phyloP scores from a whole-genome alignment of 2,888 invertebrate genomes.

The Nomada lathburiana region DNA sequence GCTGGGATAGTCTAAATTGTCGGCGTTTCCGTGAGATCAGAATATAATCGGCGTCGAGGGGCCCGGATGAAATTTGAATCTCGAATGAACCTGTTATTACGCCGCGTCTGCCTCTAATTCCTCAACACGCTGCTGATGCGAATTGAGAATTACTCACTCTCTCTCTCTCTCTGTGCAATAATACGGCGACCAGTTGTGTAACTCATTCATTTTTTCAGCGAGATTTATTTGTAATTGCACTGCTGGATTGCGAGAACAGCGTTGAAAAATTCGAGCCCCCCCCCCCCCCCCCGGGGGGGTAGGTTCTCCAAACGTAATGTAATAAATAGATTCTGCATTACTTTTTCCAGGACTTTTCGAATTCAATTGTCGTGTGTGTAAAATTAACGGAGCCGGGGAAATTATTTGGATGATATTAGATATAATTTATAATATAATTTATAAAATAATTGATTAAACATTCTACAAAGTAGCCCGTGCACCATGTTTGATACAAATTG shows the following conservation, averaged over 20 bases:
- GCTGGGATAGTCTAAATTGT: slow-evolving; percentile 44
- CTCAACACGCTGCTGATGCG: slow-evolving; percentile 1
- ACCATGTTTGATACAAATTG: no score
- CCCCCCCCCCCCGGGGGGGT: no score
- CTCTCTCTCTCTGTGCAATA: background rate
- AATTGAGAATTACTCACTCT: background rate
- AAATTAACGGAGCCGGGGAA: no score
- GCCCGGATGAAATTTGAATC: slow-evolving; percentile 42
- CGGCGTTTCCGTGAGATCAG: slow-evolving; percentile 46
- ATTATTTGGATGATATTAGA: no score
- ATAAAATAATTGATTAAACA: no score
- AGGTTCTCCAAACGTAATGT: no score
- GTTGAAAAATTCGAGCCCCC: no score
- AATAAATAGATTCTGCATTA: no score
- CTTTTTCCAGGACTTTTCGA: no score
- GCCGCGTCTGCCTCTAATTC: slow-evolving; percentile 18
- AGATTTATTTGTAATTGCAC: slow-evolving; percentile 8
- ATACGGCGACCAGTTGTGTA: background rate
- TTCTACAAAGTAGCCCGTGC: no score
- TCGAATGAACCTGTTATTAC: slow-evolving; percentile 29
- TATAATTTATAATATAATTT: no score
- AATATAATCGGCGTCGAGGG: slow-evolving; percentile 31
- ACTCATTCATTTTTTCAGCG: slow-evolving; percentile 14
- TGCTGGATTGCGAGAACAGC: background rate
- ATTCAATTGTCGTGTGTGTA: no score